phyloP scores from a whole-genome alignment of 2,113 vertebrate species.

The Picathartes gymnocephalus region DNA sequence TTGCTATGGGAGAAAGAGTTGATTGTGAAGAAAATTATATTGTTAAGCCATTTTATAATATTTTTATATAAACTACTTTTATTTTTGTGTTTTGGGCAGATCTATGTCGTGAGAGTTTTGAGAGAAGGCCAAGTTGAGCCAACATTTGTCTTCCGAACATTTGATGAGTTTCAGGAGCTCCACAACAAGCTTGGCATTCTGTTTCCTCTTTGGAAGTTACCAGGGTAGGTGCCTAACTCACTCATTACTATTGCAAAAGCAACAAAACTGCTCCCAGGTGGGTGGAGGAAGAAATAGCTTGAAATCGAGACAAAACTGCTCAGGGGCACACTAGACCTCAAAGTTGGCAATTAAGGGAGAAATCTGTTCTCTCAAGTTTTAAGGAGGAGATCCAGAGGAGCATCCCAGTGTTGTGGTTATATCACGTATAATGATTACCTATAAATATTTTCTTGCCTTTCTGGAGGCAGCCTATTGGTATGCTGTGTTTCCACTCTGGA shows the following conservation, averaged over 20 bases:
- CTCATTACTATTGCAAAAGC: neutral
- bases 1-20: neutral
- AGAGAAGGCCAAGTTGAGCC: slow-evolving; percentile 90
- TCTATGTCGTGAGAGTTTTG: slow-evolving; percentile 89
- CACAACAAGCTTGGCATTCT: slow-evolving; percentile 96
- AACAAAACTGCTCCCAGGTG: neutral
- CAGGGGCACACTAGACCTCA: neutral
- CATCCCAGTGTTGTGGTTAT: neutral
- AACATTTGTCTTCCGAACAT: slow-evolving; percentile 94
- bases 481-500: neutral
- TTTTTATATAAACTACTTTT: neutral
- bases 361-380: neutral
- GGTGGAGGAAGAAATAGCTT: neutral
- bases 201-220: slow-evolving; percentile 96
- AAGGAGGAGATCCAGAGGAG: neutral
- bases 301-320: neutral
- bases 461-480: neutral
- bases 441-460: neutral
- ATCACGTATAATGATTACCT: neutral
- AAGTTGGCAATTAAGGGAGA: neutral
- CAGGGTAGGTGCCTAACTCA: slow-evolving; percentile 76
- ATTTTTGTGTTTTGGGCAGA: slow-evolving; percentile 71
- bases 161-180: slow-evolving; percentile 98
- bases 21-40: neutral
- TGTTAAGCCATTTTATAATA: neutral